Percentiles rank a stretch among this genome's conserved stretches.
Evolutionary conservation across 92 coral and sea anemone genomes (phyloP).

Genomic region (Desmophyllum pertusum): DNA sequence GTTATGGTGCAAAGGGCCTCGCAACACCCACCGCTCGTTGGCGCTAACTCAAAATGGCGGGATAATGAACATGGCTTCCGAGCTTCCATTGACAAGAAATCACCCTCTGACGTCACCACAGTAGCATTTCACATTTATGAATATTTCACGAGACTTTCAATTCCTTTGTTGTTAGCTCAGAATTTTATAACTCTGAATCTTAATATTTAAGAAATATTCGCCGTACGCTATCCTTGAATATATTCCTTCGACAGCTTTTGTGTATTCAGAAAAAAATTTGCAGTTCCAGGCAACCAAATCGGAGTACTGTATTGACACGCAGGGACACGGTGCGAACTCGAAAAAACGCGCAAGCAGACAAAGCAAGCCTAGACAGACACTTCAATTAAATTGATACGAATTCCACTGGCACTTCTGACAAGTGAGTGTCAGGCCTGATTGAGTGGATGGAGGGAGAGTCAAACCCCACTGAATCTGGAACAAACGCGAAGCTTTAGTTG

Average conservation of each 20-base stretch:
- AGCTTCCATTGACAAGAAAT: slow-evolving; percentile 57
- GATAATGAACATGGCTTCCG: slow-evolving; percentile 50
- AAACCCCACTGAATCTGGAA: neutral
- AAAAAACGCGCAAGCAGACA: slow-evolving; percentile 9
- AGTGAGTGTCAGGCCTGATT: slow-evolving; percentile 4
- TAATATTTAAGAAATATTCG: neutral
- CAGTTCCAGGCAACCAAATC: neutral
- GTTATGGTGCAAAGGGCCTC: slow-evolving; percentile 29
- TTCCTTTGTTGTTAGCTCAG: slow-evolving; percentile 45
- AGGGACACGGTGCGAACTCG: slow-evolving; percentile 16
- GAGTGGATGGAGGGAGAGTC: slow-evolving; percentile 4
- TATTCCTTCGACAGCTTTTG: neutral
- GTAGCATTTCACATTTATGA: slow-evolving; percentile 65
- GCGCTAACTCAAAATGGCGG: slow-evolving; percentile 83
- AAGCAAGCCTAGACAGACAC: slow-evolving; percentile 40
- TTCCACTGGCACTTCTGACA: slow-evolving; percentile 25
- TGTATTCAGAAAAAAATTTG: neutral
- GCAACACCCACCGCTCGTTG: neutral
- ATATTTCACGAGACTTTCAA: slow-evolving; percentile 50
- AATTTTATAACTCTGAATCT: neutral
- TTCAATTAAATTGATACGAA: neutral
- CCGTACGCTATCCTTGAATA: neutral
- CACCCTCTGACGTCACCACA: slow-evolving; percentile 77
- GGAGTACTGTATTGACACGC: no score
- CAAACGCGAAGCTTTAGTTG: neutral